A percentile compares a stretch with the other conserved stretches of the same genome.
Evolutionary conservation across 2,113 vertebrate genomes (phyloP).

Genomic region (Ptilonorhynchus violaceus): DNA sequence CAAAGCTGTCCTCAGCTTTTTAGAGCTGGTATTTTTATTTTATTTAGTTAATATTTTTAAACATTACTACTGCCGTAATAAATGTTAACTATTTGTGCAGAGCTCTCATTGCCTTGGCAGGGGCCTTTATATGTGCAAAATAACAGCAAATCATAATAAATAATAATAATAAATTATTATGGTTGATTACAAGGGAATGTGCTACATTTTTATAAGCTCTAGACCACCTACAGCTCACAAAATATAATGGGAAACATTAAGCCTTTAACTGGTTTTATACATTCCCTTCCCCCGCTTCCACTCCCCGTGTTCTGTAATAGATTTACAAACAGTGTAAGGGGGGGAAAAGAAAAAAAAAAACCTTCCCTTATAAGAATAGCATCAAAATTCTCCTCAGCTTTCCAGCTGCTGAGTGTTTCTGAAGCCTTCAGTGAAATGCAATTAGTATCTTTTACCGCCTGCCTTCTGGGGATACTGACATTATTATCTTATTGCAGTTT

Average conservation of each 20-base stretch:
- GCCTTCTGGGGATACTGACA: conserved; percentile 68
- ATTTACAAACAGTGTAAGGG: conserved; percentile 58
- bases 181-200: conserved; percentile 63
- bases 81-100: conserved; percentile 55
- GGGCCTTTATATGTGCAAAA: conserved; percentile 37
- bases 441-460: conserved; percentile 70
- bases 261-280: conserved; percentile 63
- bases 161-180: conserved; percentile 70
- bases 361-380: conserved; percentile 52
- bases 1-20: conserved; percentile 56
- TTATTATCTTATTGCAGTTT: conserved; percentile 68
- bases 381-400: conserved; percentile 69
- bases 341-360: not conserved
- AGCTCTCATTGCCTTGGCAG: conserved; percentile 34
- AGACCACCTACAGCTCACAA: conserved; percentile 71
- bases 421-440: conserved; percentile 71
- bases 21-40: conserved; percentile 60
- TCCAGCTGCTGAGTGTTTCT: conserved; percentile 64
- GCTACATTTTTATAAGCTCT: conserved; percentile 68
- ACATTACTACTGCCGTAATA: conserved; percentile 50
- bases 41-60: conserved; percentile 68
- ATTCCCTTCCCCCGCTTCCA: conserved; percentile 42
- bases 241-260: conserved; percentile 74
- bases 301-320: conserved; percentile 50
- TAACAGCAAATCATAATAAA: conserved; percentile 66